Evolutionary conservation across 2,888 invertebrate species (phyloP).

Genomic region (Polydrusus pterygomalis): DNA sequence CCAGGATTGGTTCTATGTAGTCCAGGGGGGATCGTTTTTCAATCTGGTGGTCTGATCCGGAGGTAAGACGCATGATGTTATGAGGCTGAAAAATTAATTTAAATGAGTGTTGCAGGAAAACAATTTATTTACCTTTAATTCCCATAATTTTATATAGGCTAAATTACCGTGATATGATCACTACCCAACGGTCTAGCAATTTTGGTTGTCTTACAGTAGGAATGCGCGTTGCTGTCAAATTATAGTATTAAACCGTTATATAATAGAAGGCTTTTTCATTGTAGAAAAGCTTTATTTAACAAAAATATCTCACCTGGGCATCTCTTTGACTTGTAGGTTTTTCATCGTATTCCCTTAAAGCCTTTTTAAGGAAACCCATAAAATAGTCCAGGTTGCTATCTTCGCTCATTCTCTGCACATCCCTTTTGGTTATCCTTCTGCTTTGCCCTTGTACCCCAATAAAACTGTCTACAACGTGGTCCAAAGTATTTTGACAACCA

Average conservation of each 20-base stretch:
- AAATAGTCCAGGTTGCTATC: constrained; percentile 45
- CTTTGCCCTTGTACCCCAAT: constrained; percentile 51
- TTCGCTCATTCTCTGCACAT: not conserved
- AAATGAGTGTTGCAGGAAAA: not conserved
- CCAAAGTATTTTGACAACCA: constrained; percentile 65
- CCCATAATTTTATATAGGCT: too few species aligned
- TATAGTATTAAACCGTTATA: too few species aligned
- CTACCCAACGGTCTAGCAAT: too few species aligned
- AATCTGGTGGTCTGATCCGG: constrained; percentile 46
- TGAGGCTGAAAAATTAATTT: constrained; percentile 7
- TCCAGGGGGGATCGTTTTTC: constrained; percentile 64
- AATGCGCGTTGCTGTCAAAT: too few species aligned
- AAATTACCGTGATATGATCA: too few species aligned
- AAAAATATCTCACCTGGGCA: constrained; percentile 3
- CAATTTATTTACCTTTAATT: too few species aligned
- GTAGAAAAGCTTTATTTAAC: too few species aligned
- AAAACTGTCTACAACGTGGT: constrained; percentile 64
- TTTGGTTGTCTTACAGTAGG: too few species aligned
- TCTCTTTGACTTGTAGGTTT: constrained; percentile 10
- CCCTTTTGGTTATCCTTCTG: constrained; percentile 30
- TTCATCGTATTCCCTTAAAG: constrained; percentile 20
- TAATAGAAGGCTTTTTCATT: too few species aligned
- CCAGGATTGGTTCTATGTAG: constrained; percentile 66
- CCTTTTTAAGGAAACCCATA: constrained; percentile 34
- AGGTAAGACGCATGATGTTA: constrained; percentile 34